phyloP scores from a whole-genome alignment of 2,113 vertebrate species.

The Bos indicus region DNA sequence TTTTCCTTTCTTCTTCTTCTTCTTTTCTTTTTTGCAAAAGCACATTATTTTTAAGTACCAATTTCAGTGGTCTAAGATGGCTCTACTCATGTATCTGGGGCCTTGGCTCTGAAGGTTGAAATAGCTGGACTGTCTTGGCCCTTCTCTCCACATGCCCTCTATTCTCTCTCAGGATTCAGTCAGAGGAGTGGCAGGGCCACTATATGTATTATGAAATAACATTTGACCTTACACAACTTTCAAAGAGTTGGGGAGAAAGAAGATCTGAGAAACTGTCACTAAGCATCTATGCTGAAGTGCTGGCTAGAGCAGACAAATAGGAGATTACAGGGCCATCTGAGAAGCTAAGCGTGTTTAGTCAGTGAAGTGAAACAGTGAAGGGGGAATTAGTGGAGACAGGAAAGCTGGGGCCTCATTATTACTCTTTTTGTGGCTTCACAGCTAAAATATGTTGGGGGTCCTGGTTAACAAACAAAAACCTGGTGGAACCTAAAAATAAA shows the following conservation, averaged over 20 bases:
- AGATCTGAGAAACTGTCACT: not conserved
- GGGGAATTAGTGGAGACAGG: not conserved
- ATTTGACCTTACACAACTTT: not conserved
- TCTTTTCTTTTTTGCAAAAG: not conserved
- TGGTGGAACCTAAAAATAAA: not conserved
- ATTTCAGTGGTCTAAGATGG: not conserved
- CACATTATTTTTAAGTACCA: not conserved
- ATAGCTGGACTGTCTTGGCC: not conserved
- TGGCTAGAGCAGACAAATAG: not conserved
- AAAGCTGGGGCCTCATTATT: not conserved
- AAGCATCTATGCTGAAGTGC: not conserved
- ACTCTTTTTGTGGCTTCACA: not conserved
- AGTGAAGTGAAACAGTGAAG: not conserved
- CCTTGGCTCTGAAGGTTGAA: not conserved
- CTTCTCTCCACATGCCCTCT: not conserved
- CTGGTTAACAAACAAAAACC: not conserved
- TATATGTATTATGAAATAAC: not conserved
- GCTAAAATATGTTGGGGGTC: not conserved
- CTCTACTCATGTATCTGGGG: not conserved
- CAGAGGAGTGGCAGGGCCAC: not conserved
- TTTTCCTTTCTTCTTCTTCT: not conserved
- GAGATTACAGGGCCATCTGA: not conserved
- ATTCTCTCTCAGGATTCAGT: not conserved
- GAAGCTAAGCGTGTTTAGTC: not conserved
- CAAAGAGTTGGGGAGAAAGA: not conserved